Evolutionary conservation across 2,797 vertebrate species (phyloP).

Genomic region (Betta splendens): DNA sequence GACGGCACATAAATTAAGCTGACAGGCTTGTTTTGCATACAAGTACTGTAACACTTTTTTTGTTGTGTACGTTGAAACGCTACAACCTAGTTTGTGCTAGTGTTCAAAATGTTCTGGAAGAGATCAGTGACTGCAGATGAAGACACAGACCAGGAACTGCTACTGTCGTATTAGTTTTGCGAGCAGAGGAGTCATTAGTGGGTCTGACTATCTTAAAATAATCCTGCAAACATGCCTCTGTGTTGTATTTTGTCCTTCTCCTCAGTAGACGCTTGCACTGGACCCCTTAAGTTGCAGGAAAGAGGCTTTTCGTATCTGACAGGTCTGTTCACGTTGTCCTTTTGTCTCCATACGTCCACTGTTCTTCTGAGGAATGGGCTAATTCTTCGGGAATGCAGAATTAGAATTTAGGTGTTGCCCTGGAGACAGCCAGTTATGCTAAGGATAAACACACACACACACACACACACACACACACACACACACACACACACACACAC

Average conservation of each 20-base stretch:
- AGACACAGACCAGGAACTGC: background rate
- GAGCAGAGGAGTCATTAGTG: background rate
- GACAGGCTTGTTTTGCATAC: background rate
- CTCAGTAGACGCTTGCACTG: background rate
- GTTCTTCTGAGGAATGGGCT: conserved; percentile 23
- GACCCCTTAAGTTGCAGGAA: conserved; percentile 11
- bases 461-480: background rate
- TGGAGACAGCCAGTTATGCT: conserved; percentile 28
- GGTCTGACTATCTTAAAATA: background rate
- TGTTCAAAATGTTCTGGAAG: conserved; percentile 1
- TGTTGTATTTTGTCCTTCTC: conserved; percentile 3
- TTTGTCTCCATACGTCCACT: conserved; percentile 44
- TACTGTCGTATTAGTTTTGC: background rate
- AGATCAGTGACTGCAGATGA: background rate
- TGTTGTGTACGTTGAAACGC: no score
- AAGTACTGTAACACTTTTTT: background rate
- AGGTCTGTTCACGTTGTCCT: conserved; percentile 47
- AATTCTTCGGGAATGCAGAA: conserved; percentile 50
- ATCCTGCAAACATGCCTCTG: no score
- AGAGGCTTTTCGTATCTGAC: conserved; percentile 35
- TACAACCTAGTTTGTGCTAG: background rate
- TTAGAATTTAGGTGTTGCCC: conserved; percentile 43
- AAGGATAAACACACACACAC: no score
- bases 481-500: conserved; percentile 10
- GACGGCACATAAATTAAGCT: no score